A percentile compares a stretch with the other conserved stretches of the same genome.
phyloP scores from a whole-genome alignment of 2,888 invertebrate genomes.

The Barypeithes pellucidus region DNA sequence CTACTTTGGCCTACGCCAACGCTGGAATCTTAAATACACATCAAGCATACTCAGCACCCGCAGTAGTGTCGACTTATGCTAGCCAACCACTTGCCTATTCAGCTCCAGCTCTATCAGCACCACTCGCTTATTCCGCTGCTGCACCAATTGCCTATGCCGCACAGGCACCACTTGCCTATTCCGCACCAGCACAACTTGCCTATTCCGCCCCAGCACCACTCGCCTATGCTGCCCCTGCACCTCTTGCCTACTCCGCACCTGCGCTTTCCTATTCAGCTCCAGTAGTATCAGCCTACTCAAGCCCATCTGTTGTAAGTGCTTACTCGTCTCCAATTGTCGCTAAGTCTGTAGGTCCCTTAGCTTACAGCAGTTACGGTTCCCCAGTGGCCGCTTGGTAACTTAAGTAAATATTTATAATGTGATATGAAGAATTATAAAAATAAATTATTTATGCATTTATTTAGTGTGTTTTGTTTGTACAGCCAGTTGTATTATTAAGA shows the following conservation, averaged over 20 bases:
- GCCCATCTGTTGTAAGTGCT: constrained; percentile 57
- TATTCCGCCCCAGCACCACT: background rate
- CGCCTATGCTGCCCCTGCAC: too few relatives aligned
- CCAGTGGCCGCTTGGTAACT: background rate
- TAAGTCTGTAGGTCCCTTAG: constrained; percentile 40
- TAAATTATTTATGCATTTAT: background rate
- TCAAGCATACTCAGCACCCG: constrained; percentile 54
- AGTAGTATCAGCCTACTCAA: constrained; percentile 57
- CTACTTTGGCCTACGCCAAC: constrained; percentile 75
- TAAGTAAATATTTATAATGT: background rate
- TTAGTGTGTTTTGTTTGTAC: background rate
- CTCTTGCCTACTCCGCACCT: too few relatives aligned
- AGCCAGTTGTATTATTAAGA: too few relatives aligned
- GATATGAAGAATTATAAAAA: background rate
- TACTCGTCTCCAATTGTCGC: constrained; percentile 45
- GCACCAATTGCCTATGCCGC: too few relatives aligned
- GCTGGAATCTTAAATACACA: constrained; percentile 72
- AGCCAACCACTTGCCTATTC: constrained; percentile 58
- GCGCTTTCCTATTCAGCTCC: constrained; percentile 34
- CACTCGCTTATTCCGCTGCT: constrained; percentile 23
- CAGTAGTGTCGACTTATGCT: too few relatives aligned
- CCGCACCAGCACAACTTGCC: constrained; percentile 31
- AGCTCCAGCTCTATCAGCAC: constrained; percentile 53
- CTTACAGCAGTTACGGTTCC: constrained; percentile 13
- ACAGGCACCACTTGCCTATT: constrained; percentile 54